A percentile compares a stretch with the other conserved stretches of the same genome.
These are phyloP conservation scores for Nixonia krombeini DNA, from an alignment of 1,140 invertebrate species.

Conservation along the genomic window DNA sequence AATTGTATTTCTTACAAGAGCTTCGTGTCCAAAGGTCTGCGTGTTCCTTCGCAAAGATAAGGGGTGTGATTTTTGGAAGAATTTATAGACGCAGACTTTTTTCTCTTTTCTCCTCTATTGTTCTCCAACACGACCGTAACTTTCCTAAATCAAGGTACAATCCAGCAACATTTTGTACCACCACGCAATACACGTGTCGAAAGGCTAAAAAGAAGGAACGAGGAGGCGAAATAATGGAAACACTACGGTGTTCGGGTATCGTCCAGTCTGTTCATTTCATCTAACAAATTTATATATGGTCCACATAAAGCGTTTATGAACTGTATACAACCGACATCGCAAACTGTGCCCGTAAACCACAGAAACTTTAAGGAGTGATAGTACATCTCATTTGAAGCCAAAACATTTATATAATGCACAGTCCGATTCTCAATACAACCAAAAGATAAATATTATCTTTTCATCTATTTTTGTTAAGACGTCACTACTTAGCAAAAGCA, in stretches of 20 bases:
- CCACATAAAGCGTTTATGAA: too few species aligned
- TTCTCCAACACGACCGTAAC: constrained; percentile 11
- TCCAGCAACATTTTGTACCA: constrained; percentile 5
- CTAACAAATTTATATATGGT: too few species aligned
- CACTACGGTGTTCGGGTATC: constrained; percentile 4
- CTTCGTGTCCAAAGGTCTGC: neutral
- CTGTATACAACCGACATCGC: too few species aligned
- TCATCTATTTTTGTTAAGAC: too few species aligned
- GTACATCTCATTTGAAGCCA: too few species aligned
- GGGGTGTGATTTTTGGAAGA: constrained; percentile 24
- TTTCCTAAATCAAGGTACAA: constrained; percentile 39
- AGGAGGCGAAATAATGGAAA: constrained; percentile 2
- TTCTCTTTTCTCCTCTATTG: constrained; percentile 21
- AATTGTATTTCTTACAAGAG: neutral
- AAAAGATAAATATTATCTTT: too few species aligned
- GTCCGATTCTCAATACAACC: too few species aligned
- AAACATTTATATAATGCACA: too few species aligned
- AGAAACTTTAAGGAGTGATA: too few species aligned
- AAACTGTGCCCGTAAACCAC: too few species aligned
- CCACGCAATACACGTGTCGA: constrained; percentile 5
- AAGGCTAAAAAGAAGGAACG: neutral
- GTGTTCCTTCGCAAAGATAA: neutral
- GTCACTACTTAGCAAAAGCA: too few species aligned
- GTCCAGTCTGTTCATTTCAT: neutral
- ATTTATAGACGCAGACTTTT: constrained; percentile 19